Base-by-base conservation (phyloP, 2,888 invertebrate genomes). In the Cistogaster globosa region DNA sequence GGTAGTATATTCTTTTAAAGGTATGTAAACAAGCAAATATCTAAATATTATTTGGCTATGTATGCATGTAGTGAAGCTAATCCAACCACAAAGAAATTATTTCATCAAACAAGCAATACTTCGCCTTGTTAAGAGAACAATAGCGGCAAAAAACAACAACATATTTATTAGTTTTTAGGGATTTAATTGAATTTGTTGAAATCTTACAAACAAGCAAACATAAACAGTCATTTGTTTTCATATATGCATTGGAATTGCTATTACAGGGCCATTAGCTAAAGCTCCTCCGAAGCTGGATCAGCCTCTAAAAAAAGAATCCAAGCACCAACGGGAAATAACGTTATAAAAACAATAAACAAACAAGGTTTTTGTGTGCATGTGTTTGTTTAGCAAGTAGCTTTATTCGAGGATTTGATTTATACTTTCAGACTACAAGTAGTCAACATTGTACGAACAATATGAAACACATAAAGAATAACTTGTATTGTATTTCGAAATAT, bases 151-250 rank as follows among this genome's bases (percentile, higher is more conserved):
- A 18, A 68, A 68, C 42, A 68, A 58, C 55, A 69, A 48, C 42
- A 67, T 53, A 42, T 67, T 71, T 80, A 72, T 67, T 80, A 58
- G 45, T 71, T 67, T 78, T 83, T 79, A 86, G 68, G 75, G 76
- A 72, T 80, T 78, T 68, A 60, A 82, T 82, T 78, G 69, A 85
- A 82, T 82, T 80, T 79, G 69, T 62, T 51, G 12, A 78, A 68
- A 69, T 48, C 62, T 14, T 55, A 16, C 16, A 51, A 1, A 48
- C 48, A 20, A 14, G 0, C 20, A 57, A 22, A 22, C 32, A 55
- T 4, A 58, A 12, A 65, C 51, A 71, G 38, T 48, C 68, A 55
- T 69, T 45, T 45, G 36, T 11, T 62, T 67, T 57, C 45, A 74
- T 42, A 42, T 42, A 12, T 57, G 51, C 38, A 75, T 20, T 42